A percentile compares a stretch with the other conserved stretches of the same genome.
These are phyloP conservation scores for Nomia melanderi DNA, from an alignment of 1,140 invertebrate genomes.

Conservation along the genomic window DNA sequence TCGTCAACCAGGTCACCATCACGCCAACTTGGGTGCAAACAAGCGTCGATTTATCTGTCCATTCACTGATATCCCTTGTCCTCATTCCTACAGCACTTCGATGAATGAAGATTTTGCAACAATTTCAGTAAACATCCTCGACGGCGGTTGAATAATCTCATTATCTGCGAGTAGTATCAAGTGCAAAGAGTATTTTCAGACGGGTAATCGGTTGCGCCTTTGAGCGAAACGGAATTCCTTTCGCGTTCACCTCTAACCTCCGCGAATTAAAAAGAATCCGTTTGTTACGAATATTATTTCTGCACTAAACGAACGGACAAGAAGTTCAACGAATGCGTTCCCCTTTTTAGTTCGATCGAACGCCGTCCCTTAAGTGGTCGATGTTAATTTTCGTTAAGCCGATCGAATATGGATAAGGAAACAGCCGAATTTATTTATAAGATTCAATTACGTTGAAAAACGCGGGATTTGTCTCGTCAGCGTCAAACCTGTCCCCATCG, in stretches of 20 bases:
- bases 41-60: neutral
- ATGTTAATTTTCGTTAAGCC: too few relatives aligned
- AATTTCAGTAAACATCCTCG: neutral
- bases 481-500: neutral
- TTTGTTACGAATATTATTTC: too few relatives aligned
- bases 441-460: neutral
- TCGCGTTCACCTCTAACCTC: too few relatives aligned
- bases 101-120: constrained; percentile 20
- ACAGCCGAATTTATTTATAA: neutral
- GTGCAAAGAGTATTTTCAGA: neutral
- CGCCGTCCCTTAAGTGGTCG: too few relatives aligned
- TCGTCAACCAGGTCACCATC: neutral
- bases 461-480: neutral
- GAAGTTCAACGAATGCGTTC: too few relatives aligned
- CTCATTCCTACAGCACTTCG: neutral
- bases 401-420: neutral
- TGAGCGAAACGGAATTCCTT: too few relatives aligned
- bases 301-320: too few relatives aligned
- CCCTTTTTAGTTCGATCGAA: too few relatives aligned
- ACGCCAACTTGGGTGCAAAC: neutral
- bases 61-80: constrained; percentile 7
- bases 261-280: too few relatives aligned
- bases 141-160: neutral
- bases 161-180: neutral
- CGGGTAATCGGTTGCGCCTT: neutral